Conservation (phyloP, 2,113 vertebrate genomes). For the Lepisosteus oculatus region DNA sequence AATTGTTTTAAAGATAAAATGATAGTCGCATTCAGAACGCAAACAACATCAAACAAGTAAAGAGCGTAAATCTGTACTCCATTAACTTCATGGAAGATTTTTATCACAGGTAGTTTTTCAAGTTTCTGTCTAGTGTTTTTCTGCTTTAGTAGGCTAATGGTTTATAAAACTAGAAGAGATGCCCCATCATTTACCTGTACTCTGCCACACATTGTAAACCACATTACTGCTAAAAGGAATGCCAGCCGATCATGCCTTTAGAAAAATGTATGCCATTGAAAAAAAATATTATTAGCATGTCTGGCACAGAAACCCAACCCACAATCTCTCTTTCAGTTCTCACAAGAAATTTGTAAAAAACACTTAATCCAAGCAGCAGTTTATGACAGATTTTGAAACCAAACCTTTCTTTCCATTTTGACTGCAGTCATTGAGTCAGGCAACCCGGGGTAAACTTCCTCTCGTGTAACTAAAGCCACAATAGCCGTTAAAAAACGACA, state of each 20-base stretch:
- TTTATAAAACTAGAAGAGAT: conserved; percentile 27
- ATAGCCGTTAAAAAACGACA: no score
- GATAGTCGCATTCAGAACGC: no score
- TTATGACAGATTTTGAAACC: neutral
- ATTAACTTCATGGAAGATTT: no score
- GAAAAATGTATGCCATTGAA: conserved; percentile 26
- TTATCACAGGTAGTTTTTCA: no score
- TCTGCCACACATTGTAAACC: conserved; percentile 1
- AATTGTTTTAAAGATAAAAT: no score
- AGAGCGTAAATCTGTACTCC: no score
- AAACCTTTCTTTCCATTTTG: neutral
- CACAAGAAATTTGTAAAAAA: conserved; percentile 35
- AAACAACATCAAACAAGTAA: no score
- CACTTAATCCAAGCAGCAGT: conserved; percentile 30
- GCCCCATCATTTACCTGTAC: conserved; percentile 38
- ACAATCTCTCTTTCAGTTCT: conserved; percentile 35
- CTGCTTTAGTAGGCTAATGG: conserved; percentile 42
- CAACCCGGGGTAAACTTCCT: no score
- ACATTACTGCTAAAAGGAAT: conserved; percentile 55
- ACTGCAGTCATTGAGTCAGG: no score
- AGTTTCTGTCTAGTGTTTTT: conserved; percentile 39
- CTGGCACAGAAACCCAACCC: conserved; percentile 19
- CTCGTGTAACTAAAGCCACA: no score
- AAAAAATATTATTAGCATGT: conserved; percentile 42
- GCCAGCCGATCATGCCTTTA: conserved; percentile 51